A percentile compares a stretch with the other conserved stretches of the same genome.
These are phyloP conservation scores for Phrynocephalus guinanensis DNA, from an alignment of 2,797 vertebrate species.

Conservation along the genomic window DNA sequence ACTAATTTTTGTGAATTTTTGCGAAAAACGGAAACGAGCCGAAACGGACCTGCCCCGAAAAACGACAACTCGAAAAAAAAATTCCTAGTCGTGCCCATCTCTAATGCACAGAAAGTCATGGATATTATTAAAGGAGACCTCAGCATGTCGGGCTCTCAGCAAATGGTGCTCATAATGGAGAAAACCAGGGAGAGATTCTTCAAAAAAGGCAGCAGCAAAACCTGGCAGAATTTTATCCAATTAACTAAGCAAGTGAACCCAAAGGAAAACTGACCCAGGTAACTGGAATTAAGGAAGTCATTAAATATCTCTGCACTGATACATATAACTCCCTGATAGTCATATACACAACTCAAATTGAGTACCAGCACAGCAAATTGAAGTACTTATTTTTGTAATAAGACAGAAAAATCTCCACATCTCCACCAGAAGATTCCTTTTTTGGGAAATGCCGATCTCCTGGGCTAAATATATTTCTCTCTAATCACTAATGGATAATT, in stretches of 20 bases:
- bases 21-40: too few species aligned
- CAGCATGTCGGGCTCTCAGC: slow-evolving; percentile 39
- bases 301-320: slow-evolving; percentile 46
- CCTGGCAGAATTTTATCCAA: slow-evolving; percentile 29
- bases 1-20: too few species aligned
- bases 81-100: too few species aligned
- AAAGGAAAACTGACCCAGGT: slow-evolving; percentile 41
- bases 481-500: slow-evolving; percentile 44
- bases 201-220: slow-evolving; percentile 52
- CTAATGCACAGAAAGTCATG: slow-evolving; percentile 7
- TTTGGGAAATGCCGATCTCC: slow-evolving; percentile 46
- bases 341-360: slow-evolving; percentile 54
- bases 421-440: slow-evolving; percentile 10
- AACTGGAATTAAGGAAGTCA: slow-evolving; percentile 53
- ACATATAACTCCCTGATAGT: slow-evolving; percentile 51
- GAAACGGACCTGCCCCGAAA: too few species aligned
- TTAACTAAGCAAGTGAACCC: background rate
- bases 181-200: slow-evolving; percentile 35
- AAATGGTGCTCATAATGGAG: slow-evolving; percentile 62
- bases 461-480: slow-evolving; percentile 7
- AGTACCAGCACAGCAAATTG: slow-evolving; percentile 53
- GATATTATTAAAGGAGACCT: slow-evolving; percentile 39
- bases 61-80: too few species aligned
- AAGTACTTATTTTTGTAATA: slow-evolving; percentile 36
- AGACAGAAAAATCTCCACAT: slow-evolving; percentile 34